Evolutionary conservation across 2,113 vertebrate genomes (phyloP).

Genomic region (Kryptolebias marmoratus): DNA sequence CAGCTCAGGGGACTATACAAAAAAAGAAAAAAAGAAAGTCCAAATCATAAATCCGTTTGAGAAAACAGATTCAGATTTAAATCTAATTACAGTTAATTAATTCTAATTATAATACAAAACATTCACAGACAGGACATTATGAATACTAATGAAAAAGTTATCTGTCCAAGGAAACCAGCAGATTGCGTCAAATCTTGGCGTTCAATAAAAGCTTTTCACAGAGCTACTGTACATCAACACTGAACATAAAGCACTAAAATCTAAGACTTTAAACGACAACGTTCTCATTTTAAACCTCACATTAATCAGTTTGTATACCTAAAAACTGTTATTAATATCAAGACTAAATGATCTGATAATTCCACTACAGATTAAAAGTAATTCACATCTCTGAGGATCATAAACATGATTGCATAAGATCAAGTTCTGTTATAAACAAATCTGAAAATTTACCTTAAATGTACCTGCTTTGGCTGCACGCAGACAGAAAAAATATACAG

Average conservation of each 20-base stretch:
- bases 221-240: neutral
- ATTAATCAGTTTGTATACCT: neutral
- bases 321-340: neutral
- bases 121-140: too few species aligned
- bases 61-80: too few species aligned
- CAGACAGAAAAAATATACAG: slow-evolving; percentile 31
- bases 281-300: neutral
- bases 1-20: too few species aligned
- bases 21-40: too few species aligned
- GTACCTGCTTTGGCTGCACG: slow-evolving; percentile 6
- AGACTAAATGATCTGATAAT: neutral
- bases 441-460: slow-evolving; percentile 22
- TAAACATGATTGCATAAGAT: neutral
- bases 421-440: neutral
- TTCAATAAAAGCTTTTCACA: slow-evolving; percentile 7
- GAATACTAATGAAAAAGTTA: too few species aligned
- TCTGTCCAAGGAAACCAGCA: too few species aligned
- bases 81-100: too few species aligned
- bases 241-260: slow-evolving; percentile 5
- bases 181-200: neutral
- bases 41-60: too few species aligned
- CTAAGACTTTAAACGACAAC: neutral
- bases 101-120: too few species aligned
- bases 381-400: neutral
- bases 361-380: neutral